phyloP scores from a whole-genome alignment of 2,888 invertebrate genomes.

The Hedya salicella region DNA sequence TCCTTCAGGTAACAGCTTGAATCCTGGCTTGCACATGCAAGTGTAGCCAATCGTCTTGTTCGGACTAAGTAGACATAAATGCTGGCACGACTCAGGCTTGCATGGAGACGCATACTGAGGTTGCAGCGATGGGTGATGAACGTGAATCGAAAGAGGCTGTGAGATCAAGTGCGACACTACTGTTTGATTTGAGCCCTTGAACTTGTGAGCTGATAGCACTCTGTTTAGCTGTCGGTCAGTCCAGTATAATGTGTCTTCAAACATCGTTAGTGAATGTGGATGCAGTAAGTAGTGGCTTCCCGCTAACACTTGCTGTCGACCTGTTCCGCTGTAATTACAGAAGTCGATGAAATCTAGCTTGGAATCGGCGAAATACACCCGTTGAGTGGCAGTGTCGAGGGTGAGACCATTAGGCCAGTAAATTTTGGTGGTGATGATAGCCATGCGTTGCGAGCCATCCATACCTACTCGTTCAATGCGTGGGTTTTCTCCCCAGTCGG shows the following conservation, averaged over 20 bases:
- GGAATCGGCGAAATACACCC: slow-evolving; percentile 98
- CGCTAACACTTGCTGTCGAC: slow-evolving; percentile 94
- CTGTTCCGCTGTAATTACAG: slow-evolving; percentile 97
- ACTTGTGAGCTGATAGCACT: slow-evolving; percentile 96
- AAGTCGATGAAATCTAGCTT: slow-evolving; percentile 99
- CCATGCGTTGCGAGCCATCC: slow-evolving; percentile 95
- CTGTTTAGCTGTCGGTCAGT: slow-evolving; percentile 97
- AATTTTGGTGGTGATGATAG: slow-evolving; percentile 96
- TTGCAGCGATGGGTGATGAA: slow-evolving; percentile 97
- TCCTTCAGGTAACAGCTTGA: slow-evolving; percentile 87
- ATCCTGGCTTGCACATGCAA: slow-evolving; percentile 97
- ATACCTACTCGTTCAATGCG: slow-evolving; percentile 97
- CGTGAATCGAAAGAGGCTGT: slow-evolving; percentile 97
- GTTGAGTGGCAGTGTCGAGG: slow-evolving; percentile 95
- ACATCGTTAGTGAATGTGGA: slow-evolving; percentile 97
- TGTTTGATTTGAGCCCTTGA: slow-evolving; percentile 95
- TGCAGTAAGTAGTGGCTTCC: slow-evolving; percentile 96
- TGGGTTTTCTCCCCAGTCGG: slow-evolving; percentile 99
- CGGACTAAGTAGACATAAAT: slow-evolving; percentile 96
- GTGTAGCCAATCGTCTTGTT: slow-evolving; percentile 88
- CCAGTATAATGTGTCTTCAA: slow-evolving; percentile 98
- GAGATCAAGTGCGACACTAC: slow-evolving; percentile 97
- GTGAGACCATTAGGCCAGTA: slow-evolving; percentile 99
- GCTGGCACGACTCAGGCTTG: slow-evolving; percentile 88
- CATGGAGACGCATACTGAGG: slow-evolving; percentile 93